phyloP scores from a whole-genome alignment of 2,797 vertebrate genomes.

The Cuculus canorus region DNA sequence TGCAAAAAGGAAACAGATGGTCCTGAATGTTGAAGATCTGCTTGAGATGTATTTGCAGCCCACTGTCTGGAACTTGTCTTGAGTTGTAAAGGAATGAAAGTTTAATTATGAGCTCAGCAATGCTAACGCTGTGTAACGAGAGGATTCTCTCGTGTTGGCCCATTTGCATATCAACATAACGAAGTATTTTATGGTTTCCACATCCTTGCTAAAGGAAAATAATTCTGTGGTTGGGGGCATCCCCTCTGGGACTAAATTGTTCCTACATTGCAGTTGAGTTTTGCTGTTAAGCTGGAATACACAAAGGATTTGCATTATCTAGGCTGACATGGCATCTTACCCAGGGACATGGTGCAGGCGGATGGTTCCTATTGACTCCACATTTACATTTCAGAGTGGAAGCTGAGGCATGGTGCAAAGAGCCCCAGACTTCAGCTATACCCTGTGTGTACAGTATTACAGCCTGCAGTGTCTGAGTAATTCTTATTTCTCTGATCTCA shows the following conservation, averaged over 20 bases:
- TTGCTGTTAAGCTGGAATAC: not conserved
- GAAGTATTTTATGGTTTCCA: not conserved
- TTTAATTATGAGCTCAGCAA: constrained; percentile 52
- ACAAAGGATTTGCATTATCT: not conserved
- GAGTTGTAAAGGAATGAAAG: not conserved
- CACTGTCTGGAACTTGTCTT: constrained; percentile 52
- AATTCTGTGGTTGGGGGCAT: not conserved
- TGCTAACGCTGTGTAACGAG: constrained; percentile 11
- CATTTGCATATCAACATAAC: not conserved
- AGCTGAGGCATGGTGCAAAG: not conserved
- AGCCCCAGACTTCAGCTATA: not conserved
- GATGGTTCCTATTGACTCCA: not conserved
- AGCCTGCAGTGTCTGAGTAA: not conserved
- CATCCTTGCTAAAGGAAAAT: not conserved
- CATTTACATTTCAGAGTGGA: not conserved
- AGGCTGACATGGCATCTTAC: not conserved
- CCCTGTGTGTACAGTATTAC: not conserved
- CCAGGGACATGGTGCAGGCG: not conserved
- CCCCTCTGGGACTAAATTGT: not conserved
- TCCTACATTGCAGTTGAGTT: fast-evolving
- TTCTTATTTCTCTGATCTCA: not conserved
- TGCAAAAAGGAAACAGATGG: constrained; percentile 71
- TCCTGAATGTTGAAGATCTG: constrained; percentile 22
- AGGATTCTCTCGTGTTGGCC: constrained; percentile 22
- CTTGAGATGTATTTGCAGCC: constrained; percentile 37